Percentiles rank a stretch among this genome's conserved stretches.
These are phyloP conservation scores for Arctocebus calabarensis DNA, from an alignment of 2,797 vertebrate species.

Conservation along the genomic window DNA sequence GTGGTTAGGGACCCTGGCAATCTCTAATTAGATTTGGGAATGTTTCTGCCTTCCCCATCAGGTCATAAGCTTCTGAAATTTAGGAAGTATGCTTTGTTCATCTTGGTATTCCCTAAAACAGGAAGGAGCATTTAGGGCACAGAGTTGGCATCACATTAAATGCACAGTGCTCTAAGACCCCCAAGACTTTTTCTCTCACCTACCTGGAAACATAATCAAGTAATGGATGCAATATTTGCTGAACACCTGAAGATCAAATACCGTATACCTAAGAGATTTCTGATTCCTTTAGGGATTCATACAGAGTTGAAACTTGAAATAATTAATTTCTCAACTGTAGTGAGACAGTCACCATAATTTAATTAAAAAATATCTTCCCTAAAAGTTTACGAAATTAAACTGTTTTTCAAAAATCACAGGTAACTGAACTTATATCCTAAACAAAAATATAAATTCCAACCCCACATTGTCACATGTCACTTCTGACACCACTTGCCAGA, in stretches of 20 bases:
- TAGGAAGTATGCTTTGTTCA: not conserved
- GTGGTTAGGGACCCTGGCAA: not conserved
- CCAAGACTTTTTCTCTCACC: not conserved
- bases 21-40: not conserved
- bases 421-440: not conserved
- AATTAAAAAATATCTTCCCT: not conserved
- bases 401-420: not conserved
- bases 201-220: not conserved
- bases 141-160: not conserved
- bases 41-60: not conserved
- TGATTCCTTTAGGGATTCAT: not conserved
- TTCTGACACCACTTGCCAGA: too few relatives aligned
- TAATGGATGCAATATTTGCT: not conserved
- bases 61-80: not conserved
- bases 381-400: conserved; percentile 29
- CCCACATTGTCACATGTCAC: too few relatives aligned
- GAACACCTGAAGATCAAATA: not conserved
- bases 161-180: not conserved
- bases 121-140: not conserved
- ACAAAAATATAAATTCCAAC: not conserved
- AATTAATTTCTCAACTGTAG: not conserved
- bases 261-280: not conserved
- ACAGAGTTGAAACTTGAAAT: not conserved
- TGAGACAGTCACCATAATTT: not conserved
- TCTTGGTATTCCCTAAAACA: not conserved